These are phyloP conservation scores for Lumbricus terrestris DNA, from an alignment of 2,888 invertebrate species.

Conservation along the genomic window DNA sequence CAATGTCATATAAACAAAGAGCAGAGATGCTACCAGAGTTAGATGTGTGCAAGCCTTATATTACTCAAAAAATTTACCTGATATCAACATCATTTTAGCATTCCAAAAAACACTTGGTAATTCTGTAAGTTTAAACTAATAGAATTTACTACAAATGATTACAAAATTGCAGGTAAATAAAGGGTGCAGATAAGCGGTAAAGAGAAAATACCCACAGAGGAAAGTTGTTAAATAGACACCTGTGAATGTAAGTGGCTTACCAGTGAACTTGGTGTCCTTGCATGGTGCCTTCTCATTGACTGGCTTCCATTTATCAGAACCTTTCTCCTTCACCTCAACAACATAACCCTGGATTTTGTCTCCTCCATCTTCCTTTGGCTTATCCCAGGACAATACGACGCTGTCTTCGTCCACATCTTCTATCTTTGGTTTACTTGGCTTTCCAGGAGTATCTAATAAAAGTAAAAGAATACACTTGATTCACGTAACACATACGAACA, in stretches of 20 bases:
- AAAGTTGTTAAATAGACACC: neutral
- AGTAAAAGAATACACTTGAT: neutral
- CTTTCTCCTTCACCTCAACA: conserved; percentile 72
- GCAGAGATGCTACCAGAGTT: neutral
- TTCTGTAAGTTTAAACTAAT: neutral
- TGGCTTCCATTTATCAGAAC: conserved; percentile 68
- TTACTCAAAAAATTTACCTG: neutral
- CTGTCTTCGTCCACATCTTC: conserved; percentile 83
- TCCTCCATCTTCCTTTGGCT: conserved; percentile 86
- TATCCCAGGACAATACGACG: conserved; percentile 90
- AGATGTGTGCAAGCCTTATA: neutral
- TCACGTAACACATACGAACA: neutral
- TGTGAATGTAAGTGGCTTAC: conserved; percentile 21
- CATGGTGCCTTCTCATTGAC: conserved; percentile 73
- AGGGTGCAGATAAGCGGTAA: neutral
- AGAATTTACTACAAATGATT: neutral
- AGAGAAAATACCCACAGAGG: neutral
- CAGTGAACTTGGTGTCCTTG: conserved; percentile 73
- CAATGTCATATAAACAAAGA: neutral
- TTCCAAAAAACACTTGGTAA: neutral
- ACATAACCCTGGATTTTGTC: conserved; percentile 76
- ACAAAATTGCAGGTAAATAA: neutral
- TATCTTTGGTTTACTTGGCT: conserved; percentile 84
- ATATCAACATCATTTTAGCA: neutral
- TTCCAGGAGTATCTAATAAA: conserved; percentile 68